A percentile compares a stretch with the other conserved stretches of the same genome.
These are phyloP conservation scores for Sphyrna mokarran DNA, from an alignment of 2,113 vertebrate genomes.

Conservation along the genomic window DNA sequence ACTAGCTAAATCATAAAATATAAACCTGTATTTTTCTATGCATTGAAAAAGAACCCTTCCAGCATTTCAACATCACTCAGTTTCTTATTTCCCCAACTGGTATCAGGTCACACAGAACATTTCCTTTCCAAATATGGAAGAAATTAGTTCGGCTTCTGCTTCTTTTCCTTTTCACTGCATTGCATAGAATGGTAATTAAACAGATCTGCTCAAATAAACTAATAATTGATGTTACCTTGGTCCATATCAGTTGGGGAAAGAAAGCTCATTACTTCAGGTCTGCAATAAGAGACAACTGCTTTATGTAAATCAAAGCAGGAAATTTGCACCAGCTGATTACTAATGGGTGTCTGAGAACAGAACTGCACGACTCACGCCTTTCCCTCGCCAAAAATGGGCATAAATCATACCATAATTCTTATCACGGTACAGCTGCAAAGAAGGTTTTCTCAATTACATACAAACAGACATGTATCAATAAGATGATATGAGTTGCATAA, in stretches of 20 bases:
- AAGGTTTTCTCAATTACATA: not conserved
- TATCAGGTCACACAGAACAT: not conserved
- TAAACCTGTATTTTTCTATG: not conserved
- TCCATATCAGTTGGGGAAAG: not conserved
- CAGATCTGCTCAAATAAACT: not conserved
- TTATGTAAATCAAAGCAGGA: conserved; percentile 15
- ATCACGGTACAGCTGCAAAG: not conserved
- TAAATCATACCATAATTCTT: not conserved
- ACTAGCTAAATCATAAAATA: not conserved
- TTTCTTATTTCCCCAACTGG: not conserved
- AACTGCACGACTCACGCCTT: not conserved
- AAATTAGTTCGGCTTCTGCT: not conserved
- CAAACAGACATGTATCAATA: not conserved
- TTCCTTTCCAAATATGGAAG: not conserved
- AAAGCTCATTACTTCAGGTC: not conserved
- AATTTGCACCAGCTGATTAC: not conserved
- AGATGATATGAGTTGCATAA: not conserved
- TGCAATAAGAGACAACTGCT: not conserved
- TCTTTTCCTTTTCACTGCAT: not conserved
- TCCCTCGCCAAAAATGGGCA: not conserved
- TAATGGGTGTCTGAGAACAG: not conserved
- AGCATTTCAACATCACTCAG: not conserved
- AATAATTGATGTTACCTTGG: not conserved
- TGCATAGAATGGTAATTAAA: not conserved
- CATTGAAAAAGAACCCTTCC: not conserved